These are phyloP conservation scores for Xanthia icteritia DNA, from an alignment of 2,888 invertebrate genomes.

Conservation along the genomic window DNA sequence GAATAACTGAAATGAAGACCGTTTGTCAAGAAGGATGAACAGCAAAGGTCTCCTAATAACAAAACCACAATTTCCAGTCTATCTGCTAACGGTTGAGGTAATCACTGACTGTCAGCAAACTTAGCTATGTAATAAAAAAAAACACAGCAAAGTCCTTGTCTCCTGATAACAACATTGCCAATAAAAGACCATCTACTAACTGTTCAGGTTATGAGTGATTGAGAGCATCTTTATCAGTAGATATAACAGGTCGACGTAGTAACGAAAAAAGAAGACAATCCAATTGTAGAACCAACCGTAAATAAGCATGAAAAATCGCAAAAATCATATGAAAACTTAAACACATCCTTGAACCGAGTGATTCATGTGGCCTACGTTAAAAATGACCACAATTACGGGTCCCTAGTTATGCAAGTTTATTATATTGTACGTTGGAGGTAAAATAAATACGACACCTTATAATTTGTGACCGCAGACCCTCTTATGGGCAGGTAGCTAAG, in stretches of 20 bases:
- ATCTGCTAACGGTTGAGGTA: neutral
- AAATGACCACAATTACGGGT: constrained; percentile 46
- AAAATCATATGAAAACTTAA: constrained; percentile 12
- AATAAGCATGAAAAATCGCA: constrained; percentile 8
- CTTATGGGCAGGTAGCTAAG: constrained; percentile 54
- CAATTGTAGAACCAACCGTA: neutral
- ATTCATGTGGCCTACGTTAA: constrained; percentile 38
- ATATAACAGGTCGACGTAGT: neutral
- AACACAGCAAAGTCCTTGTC: too few species aligned
- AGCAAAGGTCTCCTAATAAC: neutral
- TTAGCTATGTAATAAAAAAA: too few species aligned
- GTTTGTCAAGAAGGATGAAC: neutral
- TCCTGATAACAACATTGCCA: neutral
- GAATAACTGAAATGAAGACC: neutral
- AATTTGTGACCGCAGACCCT: constrained; percentile 69
- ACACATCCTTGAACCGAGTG: constrained; percentile 33
- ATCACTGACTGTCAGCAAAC: neutral
- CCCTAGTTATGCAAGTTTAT: constrained; percentile 54
- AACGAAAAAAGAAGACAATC: neutral
- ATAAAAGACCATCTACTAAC: neutral
- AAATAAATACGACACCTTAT: constrained; percentile 70
- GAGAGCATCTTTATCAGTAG: neutral
- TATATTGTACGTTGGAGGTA: constrained; percentile 45
- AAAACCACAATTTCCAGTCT: too few species aligned
- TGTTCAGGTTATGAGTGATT: neutral